A percentile compares a stretch with the other conserved stretches of the same genome.
These are phyloP conservation scores for Tenthredo distinguenda DNA, from an alignment of 2,888 invertebrate species.

Conservation along the genomic window DNA sequence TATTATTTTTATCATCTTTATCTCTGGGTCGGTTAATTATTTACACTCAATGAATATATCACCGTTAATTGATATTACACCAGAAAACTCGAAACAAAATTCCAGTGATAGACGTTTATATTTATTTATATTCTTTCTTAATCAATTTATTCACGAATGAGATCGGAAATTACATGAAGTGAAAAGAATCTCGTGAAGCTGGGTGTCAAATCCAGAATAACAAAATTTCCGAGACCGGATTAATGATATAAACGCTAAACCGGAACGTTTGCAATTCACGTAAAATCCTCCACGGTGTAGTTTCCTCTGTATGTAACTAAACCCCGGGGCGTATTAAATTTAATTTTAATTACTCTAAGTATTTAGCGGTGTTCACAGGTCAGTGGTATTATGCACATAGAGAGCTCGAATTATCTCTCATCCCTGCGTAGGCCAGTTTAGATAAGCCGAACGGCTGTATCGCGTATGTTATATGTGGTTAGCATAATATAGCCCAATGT, in stretches of 20 bases:
- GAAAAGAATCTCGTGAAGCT: neutral
- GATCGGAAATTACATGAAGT: neutral
- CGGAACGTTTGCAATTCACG: neutral
- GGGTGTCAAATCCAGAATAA: neutral
- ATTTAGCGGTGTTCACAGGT: constrained; percentile 6
- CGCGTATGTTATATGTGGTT: neutral
- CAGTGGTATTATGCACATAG: neutral
- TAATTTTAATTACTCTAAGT: constrained; percentile 6
- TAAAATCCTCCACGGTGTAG: neutral
- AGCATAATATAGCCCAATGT: neutral
- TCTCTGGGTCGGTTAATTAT: neutral
- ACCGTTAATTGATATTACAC: neutral
- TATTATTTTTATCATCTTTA: neutral
- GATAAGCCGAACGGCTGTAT: constrained; percentile 4
- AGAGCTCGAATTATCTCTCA: neutral
- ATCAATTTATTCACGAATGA: neutral
- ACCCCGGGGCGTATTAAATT: neutral
- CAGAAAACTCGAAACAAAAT: neutral
- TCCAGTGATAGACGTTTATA: neutral
- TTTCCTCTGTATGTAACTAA: neutral
- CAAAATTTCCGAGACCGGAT: neutral
- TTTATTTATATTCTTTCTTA: neutral
- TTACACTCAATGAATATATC: neutral
- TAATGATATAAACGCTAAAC: neutral
- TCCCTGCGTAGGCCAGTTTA: neutral